phyloP scores from a whole-genome alignment of 1,140 invertebrate genomes.

The Macrobrachium nipponense region DNA sequence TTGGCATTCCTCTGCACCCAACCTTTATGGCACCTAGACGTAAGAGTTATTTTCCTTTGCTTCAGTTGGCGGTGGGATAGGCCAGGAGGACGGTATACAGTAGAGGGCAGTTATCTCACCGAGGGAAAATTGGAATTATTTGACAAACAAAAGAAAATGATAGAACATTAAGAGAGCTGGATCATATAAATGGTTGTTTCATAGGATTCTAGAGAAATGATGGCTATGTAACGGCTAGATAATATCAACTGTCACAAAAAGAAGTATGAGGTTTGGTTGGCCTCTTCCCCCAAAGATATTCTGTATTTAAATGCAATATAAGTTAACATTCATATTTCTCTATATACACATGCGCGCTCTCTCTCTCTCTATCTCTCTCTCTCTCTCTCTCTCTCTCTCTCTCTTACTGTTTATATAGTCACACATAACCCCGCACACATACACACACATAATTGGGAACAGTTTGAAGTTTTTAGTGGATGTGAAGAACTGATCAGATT shows the following conservation, averaged over 20 bases:
- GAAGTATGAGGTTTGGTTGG: background rate
- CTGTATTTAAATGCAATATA: background rate
- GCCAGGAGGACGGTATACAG: conserved; percentile 14
- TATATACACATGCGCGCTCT: background rate
- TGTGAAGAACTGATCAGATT: too few species aligned
- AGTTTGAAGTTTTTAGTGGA: too few species aligned
- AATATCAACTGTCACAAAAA: background rate
- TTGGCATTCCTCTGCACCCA: background rate
- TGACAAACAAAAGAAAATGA: conserved; percentile 62
- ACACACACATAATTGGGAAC: conserved; percentile 26
- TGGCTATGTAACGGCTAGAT: conserved; percentile 7
- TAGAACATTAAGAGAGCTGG: conserved; percentile 60
- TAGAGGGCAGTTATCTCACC: conserved; percentile 56
- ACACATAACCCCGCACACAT: conserved; percentile 18
- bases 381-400: background rate
- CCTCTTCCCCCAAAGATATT: too few species aligned
- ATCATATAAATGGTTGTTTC: conserved; percentile 61
- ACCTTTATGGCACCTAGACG: background rate
- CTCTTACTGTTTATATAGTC: background rate
- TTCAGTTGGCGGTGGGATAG: conserved; percentile 5
- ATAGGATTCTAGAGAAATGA: conserved; percentile 32
- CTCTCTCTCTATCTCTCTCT: too few species aligned
- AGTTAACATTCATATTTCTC: background rate
- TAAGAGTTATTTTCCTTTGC: conserved; percentile 17
- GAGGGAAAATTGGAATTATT: conserved; percentile 62